Conservation (phyloP, 2,888 invertebrate genomes). For the Chaetogeoica ovagalla region DNA sequence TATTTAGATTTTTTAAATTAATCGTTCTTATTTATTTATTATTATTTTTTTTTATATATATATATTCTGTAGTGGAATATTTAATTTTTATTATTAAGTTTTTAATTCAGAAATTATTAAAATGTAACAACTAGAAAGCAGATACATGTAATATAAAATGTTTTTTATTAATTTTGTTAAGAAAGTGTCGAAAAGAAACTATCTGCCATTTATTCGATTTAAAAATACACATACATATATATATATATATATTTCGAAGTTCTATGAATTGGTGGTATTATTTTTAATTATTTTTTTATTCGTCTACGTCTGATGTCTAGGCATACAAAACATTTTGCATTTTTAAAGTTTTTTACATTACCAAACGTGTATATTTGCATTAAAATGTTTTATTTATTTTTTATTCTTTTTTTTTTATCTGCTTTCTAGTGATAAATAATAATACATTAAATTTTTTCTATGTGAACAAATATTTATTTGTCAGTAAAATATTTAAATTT, state of each 20-base stretch:
- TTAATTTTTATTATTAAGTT: neutral
- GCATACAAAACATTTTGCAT: too few species aligned
- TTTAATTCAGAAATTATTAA: conserved; percentile 1
- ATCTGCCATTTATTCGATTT: too few species aligned
- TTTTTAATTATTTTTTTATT: too few species aligned
- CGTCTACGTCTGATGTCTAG: too few species aligned
- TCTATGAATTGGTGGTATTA: too few species aligned
- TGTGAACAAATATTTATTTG: neutral
- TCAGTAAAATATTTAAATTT: conserved; percentile 38
- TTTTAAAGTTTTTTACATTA: too few species aligned
- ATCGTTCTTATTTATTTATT: too few species aligned
- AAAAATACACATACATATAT: too few species aligned
- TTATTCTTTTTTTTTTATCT: too few species aligned
- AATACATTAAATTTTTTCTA: neutral
- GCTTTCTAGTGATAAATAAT: conserved; percentile 27
- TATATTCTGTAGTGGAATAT: conserved; percentile 10
- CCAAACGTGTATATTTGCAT: too few species aligned
- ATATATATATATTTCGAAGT: neutral
- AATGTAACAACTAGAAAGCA: conserved; percentile 21
- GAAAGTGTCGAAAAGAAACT: too few species aligned
- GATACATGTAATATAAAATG: neutral
- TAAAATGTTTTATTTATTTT: neutral
- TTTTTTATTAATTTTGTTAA: neutral
- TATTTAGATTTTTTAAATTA: neutral
- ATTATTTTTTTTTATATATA: too few species aligned